phyloP scores from a whole-genome alignment of 2,888 invertebrate genomes.

The Drosophila sordidapex region DNA sequence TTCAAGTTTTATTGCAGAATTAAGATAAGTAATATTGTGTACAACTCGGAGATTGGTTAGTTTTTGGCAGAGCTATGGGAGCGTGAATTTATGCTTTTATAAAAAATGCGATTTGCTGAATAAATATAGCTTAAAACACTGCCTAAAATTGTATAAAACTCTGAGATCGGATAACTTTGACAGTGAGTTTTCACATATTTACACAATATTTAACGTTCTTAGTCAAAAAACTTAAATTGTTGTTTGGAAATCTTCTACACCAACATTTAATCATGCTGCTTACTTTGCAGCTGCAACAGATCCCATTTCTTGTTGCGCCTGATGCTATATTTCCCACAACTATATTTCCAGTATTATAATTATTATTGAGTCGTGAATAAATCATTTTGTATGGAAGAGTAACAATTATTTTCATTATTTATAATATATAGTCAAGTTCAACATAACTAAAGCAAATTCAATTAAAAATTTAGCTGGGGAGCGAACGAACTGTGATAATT shows the following conservation, averaged over 20 bases:
- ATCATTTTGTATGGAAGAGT: neutral
- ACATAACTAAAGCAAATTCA: neutral
- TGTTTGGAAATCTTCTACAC: neutral
- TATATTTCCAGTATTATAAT: neutral
- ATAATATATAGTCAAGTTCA: neutral
- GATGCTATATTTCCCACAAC: neutral
- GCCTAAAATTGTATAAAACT: neutral
- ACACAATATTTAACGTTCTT: neutral
- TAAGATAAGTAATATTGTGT: neutral
- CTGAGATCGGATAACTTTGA: neutral
- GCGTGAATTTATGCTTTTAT: too few relatives aligned
- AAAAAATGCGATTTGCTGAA: too few relatives aligned
- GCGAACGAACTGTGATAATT: constrained; percentile 3
- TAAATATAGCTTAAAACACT: neutral
- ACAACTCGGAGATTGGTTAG: neutral
- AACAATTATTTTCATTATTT: neutral
- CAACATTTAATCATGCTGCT: neutral
- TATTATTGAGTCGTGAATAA: neutral
- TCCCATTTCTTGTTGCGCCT: neutral
- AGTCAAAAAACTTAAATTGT: too few relatives aligned
- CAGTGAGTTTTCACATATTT: neutral
- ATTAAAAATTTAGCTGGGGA: neutral
- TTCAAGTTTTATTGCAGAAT: neutral
- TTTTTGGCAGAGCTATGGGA: neutral
- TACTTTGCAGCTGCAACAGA: neutral